phyloP scores from a whole-genome alignment of 2,888 invertebrate species.

The Agrochola litura region DNA sequence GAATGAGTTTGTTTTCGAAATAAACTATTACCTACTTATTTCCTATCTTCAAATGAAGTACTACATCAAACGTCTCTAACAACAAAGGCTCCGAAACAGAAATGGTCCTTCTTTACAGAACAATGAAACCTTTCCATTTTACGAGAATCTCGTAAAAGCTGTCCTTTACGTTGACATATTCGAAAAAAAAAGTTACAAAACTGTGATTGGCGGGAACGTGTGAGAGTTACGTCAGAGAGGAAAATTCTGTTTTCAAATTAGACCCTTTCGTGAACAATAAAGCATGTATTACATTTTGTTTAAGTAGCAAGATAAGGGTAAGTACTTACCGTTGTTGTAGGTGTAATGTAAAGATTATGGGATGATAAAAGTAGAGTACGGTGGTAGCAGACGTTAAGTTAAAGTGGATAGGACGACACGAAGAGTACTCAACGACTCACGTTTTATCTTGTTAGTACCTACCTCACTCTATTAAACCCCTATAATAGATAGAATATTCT shows the following conservation, averaged over 20 bases:
- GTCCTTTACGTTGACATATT: constrained; percentile 61
- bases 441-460: constrained; percentile 16
- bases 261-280: constrained; percentile 12
- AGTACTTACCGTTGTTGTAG: constrained; percentile 22
- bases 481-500: no score
- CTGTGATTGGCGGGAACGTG: constrained; percentile 71
- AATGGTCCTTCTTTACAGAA: constrained; percentile 62
- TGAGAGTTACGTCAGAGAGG: constrained; percentile 69
- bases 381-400: constrained; percentile 11
- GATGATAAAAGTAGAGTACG: constrained; percentile 29
- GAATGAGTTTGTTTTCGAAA: neutral
- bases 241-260: constrained; percentile 72
- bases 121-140: constrained; percentile 70
- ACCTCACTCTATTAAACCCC: neutral
- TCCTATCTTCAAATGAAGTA: constrained; percentile 36
- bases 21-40: constrained; percentile 19
- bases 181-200: constrained; percentile 59
- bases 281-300: constrained; percentile 17
- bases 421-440: constrained; percentile 10
- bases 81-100: constrained; percentile 62
- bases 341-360: constrained; percentile 41
- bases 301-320: constrained; percentile 23
- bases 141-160: constrained; percentile 68
- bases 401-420: constrained; percentile 29
- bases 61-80: constrained; percentile 52